phyloP scores from a whole-genome alignment of 2,888 invertebrate species.

The Cybosia mesomella region DNA sequence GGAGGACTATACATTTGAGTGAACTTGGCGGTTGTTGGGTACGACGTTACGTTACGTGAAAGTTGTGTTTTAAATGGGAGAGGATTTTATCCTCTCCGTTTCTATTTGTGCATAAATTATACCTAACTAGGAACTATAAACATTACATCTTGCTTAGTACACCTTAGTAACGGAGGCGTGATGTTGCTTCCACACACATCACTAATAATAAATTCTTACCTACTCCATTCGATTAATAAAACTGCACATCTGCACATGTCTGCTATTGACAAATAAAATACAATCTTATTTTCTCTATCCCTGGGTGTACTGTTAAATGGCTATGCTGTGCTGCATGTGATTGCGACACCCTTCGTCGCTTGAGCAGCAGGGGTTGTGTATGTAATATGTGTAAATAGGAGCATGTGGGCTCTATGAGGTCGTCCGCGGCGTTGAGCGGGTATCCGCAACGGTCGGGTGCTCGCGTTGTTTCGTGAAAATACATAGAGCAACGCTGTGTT shows the following conservation, averaged over 20 bases:
- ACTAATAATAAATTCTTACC: slow-evolving; percentile 19
- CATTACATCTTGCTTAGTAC: no score
- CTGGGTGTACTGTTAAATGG: slow-evolving; percentile 15
- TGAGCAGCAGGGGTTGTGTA: slow-evolving; percentile 3
- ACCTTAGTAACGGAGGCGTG: no score
- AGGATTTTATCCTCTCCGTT: no score
- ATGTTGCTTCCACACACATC: no score
- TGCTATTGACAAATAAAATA: slow-evolving; percentile 1
- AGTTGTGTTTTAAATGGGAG: no score
- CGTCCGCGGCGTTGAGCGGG: no score
- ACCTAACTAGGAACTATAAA: no score
- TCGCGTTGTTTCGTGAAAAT: no score
- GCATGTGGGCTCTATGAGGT: not conserved
- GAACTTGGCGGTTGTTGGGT: not conserved
- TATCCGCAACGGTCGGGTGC: no score
- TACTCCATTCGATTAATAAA: slow-evolving; percentile 10
- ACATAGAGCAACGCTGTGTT: no score
- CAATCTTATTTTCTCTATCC: fast-evolving
- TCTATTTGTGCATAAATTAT: no score
- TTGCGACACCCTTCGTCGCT: slow-evolving; percentile 33
- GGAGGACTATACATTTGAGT: no score
- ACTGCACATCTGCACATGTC: slow-evolving; percentile 27
- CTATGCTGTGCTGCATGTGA: slow-evolving; percentile 14
- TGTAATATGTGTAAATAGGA: slow-evolving; percentile 6
- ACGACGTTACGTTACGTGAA: not conserved